phyloP scores from a whole-genome alignment of 2,113 vertebrate species.

The Menura novaehollandiae region DNA sequence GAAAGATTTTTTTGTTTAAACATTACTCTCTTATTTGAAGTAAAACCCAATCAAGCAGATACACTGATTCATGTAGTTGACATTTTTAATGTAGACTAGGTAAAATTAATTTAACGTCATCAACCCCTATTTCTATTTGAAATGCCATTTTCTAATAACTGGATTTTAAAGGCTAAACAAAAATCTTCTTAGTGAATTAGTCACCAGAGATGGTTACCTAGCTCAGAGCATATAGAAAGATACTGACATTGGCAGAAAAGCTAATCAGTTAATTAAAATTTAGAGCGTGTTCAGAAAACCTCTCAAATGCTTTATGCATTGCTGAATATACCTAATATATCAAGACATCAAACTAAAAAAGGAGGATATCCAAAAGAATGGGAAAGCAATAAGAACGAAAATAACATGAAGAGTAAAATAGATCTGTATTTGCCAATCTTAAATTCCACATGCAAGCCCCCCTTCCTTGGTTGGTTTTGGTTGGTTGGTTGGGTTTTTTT shows the following conservation, averaged over 20 bases:
- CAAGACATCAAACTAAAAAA: not conserved
- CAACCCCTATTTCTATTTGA: not conserved
- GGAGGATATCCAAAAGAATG: not conserved
- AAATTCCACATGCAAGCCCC: not conserved
- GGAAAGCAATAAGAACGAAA: not conserved
- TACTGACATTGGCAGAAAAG: not conserved
- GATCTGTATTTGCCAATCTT: not conserved
- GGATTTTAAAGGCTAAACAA: not conserved
- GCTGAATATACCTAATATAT: not conserved
- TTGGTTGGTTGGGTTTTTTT: not conserved
- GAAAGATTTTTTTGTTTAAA: not conserved
- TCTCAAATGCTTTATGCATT: not conserved
- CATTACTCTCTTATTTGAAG: not conserved
- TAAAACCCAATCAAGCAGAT: not conserved
- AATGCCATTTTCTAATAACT: not conserved
- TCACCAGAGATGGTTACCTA: not conserved
- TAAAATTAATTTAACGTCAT: not conserved
- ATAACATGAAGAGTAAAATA: not conserved
- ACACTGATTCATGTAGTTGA: not conserved
- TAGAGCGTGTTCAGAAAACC: not conserved
- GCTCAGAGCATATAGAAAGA: not conserved
- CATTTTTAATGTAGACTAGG: not conserved
- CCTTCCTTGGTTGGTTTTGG: not conserved
- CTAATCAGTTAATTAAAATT: constrained; percentile 3
- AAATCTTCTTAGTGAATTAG: not conserved